Evolutionary conservation across 2,113 vertebrate species (phyloP).

Genomic region (Alaudala cheleensis): DNA sequence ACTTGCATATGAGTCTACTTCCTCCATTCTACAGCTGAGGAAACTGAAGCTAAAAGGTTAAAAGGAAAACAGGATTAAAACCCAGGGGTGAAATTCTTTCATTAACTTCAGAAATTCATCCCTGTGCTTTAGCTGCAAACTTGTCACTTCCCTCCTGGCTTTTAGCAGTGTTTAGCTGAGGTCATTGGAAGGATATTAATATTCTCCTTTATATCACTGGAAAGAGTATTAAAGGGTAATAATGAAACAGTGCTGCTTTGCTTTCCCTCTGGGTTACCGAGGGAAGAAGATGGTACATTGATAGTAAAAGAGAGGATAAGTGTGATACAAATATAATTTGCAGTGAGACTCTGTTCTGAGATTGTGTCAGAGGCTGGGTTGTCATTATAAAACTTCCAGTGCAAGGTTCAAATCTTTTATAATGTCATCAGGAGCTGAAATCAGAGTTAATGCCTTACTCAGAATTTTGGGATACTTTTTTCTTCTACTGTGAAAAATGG

Average conservation of each 20-base stretch:
- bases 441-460: neutral
- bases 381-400: conserved; percentile 43
- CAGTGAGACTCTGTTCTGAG: conserved; percentile 22
- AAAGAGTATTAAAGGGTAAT: conserved; percentile 43
- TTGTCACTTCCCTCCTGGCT: conserved; percentile 3
- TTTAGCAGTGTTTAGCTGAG: conserved; percentile 43
- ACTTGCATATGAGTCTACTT: neutral
- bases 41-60: conserved; percentile 13
- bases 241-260: conserved; percentile 18
- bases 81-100: conserved; percentile 24
- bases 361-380: neutral
- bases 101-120: conserved; percentile 30
- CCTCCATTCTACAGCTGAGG: neutral
- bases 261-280: conserved; percentile 62
- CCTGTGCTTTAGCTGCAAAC: conserved; percentile 12
- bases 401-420: conserved; percentile 22
- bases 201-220: conserved; percentile 50
- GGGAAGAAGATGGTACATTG: neutral
- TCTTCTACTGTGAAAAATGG: neutral
- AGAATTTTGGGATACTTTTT: neutral
- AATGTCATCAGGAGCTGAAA: conserved; percentile 17
- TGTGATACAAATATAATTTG: conserved; percentile 51
- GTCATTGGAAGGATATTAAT: conserved; percentile 51
- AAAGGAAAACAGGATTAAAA: conserved; percentile 9
- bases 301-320: conserved; percentile 63